Base-by-base conservation (phyloP, 2,113 vertebrate genomes). In the Ramphastos sulfuratus region DNA sequence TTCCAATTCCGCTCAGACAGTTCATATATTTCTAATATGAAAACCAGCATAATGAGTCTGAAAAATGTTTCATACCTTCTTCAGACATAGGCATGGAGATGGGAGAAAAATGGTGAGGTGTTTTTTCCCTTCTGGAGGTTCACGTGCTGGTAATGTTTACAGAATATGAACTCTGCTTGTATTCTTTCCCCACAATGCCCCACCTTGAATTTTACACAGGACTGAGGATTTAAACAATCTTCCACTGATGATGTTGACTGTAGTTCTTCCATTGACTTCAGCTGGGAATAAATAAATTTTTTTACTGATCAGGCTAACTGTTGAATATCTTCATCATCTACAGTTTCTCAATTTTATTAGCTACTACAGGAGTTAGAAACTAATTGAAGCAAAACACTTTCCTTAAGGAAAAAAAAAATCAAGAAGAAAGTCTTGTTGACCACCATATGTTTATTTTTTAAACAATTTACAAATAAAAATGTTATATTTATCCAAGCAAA, bases 391-490 rank as follows among this genome's bases (percentile, higher is more conserved):
- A 78, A 89, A 85, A 15, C 20, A 92, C 17, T 82, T 83, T 21
- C 72, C 59, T 59, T 89, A 89, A 50, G 79, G 48, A 37, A 95
- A 71, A 30, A 69, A 94, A 67, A 19, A 92, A 93, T 56, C 19
- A 89, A 96, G 71, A 90, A 94, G 60, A 92, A 97, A 96, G 92
- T 58, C 70, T 95, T 90, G 88, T 94, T 95, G 89, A 96, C 89
- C 82, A 97, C 91, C 77, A 66, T 91, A 80, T 72, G 93, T 98
- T 98, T 98, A 98, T 98, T 98, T 97, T 96, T 96, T 72, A 81
- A 95, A 94, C 96, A 96, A 96, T 96, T 96, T 98, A 98, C 97
- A 98, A 94, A 95, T 96, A 94, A 93, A 98, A 97, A 96, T 74
- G 92, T 96, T 97, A 91, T 97, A 96, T 94, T 95, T 97, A 90